Percentiles rank a stretch among this genome's conserved stretches.
These are phyloP conservation scores for Brachypalpus laphriformis DNA, from an alignment of 2,888 invertebrate genomes.

Conservation along the genomic window DNA sequence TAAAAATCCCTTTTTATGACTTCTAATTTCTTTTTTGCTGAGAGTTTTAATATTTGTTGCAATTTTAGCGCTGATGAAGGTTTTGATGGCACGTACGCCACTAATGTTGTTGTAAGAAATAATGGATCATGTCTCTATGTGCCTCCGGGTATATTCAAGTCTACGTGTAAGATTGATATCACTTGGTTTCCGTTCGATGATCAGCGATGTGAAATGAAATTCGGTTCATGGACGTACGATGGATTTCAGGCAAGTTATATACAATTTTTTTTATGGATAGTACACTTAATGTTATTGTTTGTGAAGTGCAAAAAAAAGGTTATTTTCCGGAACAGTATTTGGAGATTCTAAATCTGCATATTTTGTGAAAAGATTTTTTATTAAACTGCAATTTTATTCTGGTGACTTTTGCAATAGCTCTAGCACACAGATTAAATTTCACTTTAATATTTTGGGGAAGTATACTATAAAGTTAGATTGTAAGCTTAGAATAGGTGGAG, in stretches of 20 bases:
- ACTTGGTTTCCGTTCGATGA: slow-evolving; percentile 99
- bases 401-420: too few relatives aligned
- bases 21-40: not conserved
- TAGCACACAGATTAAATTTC: too few relatives aligned
- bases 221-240: slow-evolving; percentile 99
- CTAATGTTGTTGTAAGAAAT: slow-evolving; percentile 97
- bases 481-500: too few relatives aligned
- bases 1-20: not conserved
- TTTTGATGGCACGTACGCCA: slow-evolving; percentile 99
- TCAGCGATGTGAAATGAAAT: slow-evolving; percentile 99
- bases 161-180: slow-evolving; percentile 99
- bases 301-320: too few relatives aligned
- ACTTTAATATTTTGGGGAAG: too few relatives aligned
- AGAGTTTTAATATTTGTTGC: slow-evolving; percentile 10
- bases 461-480: too few relatives aligned
- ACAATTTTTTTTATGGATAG: too few relatives aligned
- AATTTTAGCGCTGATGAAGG: slow-evolving; percentile 96
- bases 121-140: slow-evolving; percentile 98
- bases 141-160: slow-evolving; percentile 99
- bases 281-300: too few relatives aligned
- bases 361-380: too few relatives aligned
- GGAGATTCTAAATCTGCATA: too few relatives aligned
- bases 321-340: too few relatives aligned
- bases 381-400: too few relatives aligned
- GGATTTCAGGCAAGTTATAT: slow-evolving; percentile 90